phyloP scores from a whole-genome alignment of 2,888 invertebrate genomes.

The Fabriciana adippe region DNA sequence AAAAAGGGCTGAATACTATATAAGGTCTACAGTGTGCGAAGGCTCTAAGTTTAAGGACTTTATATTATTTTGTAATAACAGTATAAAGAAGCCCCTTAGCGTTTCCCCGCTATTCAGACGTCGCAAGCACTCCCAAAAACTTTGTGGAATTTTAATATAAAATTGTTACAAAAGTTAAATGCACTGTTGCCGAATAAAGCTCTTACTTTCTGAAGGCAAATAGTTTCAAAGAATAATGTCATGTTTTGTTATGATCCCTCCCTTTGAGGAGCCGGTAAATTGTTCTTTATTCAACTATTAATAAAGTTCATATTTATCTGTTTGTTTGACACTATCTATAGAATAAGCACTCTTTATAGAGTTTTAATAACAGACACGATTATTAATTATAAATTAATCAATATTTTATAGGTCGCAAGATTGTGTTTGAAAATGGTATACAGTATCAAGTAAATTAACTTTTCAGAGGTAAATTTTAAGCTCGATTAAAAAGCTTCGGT shows the following conservation, averaged over 20 bases:
- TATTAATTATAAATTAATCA: too few species aligned
- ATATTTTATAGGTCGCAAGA: too few species aligned
- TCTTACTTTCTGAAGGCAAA: slow-evolving; percentile 30
- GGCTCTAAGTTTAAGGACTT: too few species aligned
- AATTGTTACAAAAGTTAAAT: slow-evolving; percentile 29
- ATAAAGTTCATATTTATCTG: slow-evolving; percentile 16
- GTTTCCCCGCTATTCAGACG: neutral
- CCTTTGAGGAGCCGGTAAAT: neutral
- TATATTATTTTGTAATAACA: neutral
- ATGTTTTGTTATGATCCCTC: slow-evolving; percentile 33
- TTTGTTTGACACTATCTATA: neutral
- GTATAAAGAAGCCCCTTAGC: neutral
- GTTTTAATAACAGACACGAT: too few species aligned
- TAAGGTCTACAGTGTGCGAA: too few species aligned
- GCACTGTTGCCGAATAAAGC: slow-evolving; percentile 20
- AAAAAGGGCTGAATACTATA: too few species aligned
- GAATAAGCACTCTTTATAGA: too few species aligned
- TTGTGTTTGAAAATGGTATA: too few species aligned
- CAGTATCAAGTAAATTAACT: too few species aligned
- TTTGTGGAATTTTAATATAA: slow-evolving; percentile 27
- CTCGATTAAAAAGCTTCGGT: too few species aligned
- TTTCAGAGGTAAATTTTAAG: too few species aligned
- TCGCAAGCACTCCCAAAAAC: neutral
- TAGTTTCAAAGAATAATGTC: slow-evolving; percentile 38
- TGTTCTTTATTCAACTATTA: neutral